A percentile compares a stretch with the other conserved stretches of the same genome.
phyloP scores from a whole-genome alignment of 2,113 vertebrate genomes.

The Poeciliopsis retropinna region DNA sequence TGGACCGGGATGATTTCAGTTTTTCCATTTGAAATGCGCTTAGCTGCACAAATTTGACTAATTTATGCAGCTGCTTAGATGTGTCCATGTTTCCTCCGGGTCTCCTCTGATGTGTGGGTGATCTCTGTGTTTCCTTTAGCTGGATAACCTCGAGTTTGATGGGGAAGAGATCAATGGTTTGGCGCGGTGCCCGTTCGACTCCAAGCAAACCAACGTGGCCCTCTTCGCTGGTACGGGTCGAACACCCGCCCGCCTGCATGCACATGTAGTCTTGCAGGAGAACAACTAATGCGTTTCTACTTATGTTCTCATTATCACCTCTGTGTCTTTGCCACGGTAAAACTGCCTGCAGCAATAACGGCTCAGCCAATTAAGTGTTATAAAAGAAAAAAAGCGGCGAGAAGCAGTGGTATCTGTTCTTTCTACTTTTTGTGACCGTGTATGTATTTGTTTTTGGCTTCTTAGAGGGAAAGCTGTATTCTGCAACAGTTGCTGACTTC shows the following conservation, averaged over 20 bases:
- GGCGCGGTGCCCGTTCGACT: slow-evolving; percentile 98
- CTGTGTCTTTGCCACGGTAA: slow-evolving; percentile 54
- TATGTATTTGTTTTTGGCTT: background rate
- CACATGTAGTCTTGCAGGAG: slow-evolving; percentile 25
- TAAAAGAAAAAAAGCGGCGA: slow-evolving; percentile 34
- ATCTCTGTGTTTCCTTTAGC: slow-evolving; percentile 81
- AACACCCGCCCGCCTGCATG: slow-evolving; percentile 36
- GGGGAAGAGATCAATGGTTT: slow-evolving; percentile 98
- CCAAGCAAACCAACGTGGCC: slow-evolving; percentile 98
- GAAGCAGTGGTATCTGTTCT: slow-evolving; percentile 9
- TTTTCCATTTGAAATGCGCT: slow-evolving; percentile 2
- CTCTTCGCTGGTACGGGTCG: slow-evolving; percentile 94
- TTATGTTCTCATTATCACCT: slow-evolving; percentile 67
- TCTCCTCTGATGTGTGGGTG: slow-evolving; percentile 51
- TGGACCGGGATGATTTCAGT: background rate
- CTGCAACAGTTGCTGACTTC: slow-evolving; percentile 98
- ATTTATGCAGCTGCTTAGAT: slow-evolving; percentile 18
- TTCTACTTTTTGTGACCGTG: slow-evolving; percentile 14
- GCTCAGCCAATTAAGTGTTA: slow-evolving; percentile 57
- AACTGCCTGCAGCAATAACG: slow-evolving; percentile 63
- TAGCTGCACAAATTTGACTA: background rate
- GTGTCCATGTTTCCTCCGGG: slow-evolving; percentile 4
- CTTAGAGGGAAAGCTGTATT: slow-evolving; percentile 96
- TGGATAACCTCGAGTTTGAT: slow-evolving; percentile 98
- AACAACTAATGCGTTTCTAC: slow-evolving; percentile 54